A percentile compares a stretch with the other conserved stretches of the same genome.
These are phyloP conservation scores for Periophthalmus modestus DNA, from an alignment of 2,113 vertebrate species.

Conservation along the genomic window DNA sequence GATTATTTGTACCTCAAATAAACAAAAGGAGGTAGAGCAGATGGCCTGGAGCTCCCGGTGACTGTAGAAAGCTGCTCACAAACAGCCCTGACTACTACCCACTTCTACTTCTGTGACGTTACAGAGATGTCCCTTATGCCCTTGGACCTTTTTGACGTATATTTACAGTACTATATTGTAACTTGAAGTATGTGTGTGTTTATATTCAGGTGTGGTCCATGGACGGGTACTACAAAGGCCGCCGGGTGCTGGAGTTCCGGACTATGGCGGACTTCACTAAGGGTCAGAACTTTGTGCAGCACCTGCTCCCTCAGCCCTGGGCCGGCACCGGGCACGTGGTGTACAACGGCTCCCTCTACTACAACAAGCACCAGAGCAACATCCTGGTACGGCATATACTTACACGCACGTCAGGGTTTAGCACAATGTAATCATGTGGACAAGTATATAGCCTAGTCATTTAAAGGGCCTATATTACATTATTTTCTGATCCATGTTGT, in stretches of 20 bases:
- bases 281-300: constrained; percentile 91
- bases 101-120: background rate
- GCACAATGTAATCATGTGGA: too few relatives aligned
- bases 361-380: constrained; percentile 80
- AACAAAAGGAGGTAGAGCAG: background rate
- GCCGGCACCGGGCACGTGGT: constrained; percentile 80
- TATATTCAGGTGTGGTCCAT: constrained; percentile 89
- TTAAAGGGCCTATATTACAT: too few relatives aligned
- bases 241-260: constrained; percentile 88
- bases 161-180: too few relatives aligned
- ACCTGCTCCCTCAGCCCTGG: constrained; percentile 84
- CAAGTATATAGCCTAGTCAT: too few relatives aligned
- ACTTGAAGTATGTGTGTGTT: constrained; percentile 44
- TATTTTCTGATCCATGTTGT: too few relatives aligned
- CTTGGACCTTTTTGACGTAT: too few relatives aligned
- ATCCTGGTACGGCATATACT: constrained; percentile 58
- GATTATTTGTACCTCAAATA: background rate
- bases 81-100: too few relatives aligned
- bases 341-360: constrained; percentile 79
- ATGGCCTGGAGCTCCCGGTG: background rate
- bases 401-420: background rate
- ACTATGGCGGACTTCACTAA: constrained; percentile 88
- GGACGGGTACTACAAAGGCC: constrained; percentile 92
- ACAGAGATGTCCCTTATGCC: too few relatives aligned
- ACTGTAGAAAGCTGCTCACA: too few relatives aligned